Evolutionary conservation across 2,797 vertebrate species (phyloP), one percentile per base, ranked within the genome.

Genomic region (Triplophysa yarkandensis): DNA sequence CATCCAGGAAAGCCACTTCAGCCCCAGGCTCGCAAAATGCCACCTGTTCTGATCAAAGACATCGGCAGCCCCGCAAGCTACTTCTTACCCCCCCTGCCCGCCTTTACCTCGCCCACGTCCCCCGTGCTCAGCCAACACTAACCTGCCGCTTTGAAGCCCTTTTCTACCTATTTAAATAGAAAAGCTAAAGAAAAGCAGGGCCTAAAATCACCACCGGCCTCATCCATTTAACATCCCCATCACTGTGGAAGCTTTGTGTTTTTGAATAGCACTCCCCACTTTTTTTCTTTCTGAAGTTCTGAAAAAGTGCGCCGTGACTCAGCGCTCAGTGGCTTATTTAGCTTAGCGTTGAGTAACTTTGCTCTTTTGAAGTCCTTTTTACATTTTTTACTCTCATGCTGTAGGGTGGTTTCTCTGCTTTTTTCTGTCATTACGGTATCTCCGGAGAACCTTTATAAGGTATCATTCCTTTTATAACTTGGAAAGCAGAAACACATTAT

Each of bases 41-140:
- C 83, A 83, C 82, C 84, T 62, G 67, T 81, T 76, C 34, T 84
- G 83, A 90, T 91, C 85, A 90, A 88, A 92, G 86, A 80, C 58
- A 79, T 25, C 43, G 41, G 78, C 82, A 83, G 81, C 62, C 81
- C 85, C 86, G 87, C 82, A 77, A 71, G 82, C 79, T 69, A 84
- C 85, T 86, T 85, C 89, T 89, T 88, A 39, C 39, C 77, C 78
- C 69, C 50, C 48, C 41, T 41, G 78, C 83, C 82, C 79, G 82
- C 85, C 76, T 80, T 46, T 41, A 81, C 81, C 84, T 81, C 77
- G 65, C 43, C 48, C 46, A 64, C 41, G 19, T 60, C 36, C 75
- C 58, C 65, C 10, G 48, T 48, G 48, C 58, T 23, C 60, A 36
- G 62, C 76, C 13, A 54, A 57, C 55, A 23, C 61, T 70, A 54